Evolutionary conservation across 2,113 vertebrate genomes (phyloP), one percentile per base, ranked within the genome.

Genomic region (Corvus cornix): DNA sequence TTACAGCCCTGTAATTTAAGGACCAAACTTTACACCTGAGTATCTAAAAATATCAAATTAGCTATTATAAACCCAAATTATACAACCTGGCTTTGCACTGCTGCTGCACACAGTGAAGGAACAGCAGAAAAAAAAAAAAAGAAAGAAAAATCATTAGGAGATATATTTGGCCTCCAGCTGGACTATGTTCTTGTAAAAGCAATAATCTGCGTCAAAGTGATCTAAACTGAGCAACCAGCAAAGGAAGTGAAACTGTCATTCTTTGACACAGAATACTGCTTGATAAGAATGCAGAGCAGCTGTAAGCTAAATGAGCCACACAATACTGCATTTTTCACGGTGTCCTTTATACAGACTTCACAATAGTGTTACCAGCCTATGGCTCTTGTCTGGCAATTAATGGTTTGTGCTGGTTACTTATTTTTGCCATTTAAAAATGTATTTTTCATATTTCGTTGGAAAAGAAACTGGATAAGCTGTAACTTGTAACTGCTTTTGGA

Each of bases 221-320:
- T 95, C 90, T 84, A 75, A 97, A 91, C 35, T 74, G 44, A 84
- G 44, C 44, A 81, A 93, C 77, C 52, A 39, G 43, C 77, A 74
- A 58, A 92, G 41, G 84, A 95, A 97, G 94, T 94, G 80, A 79
- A 96, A 63, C 37, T 85, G 53, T 95, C 78, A 53, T 89, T 93
- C 76, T 95, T 66, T 80, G 84, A 77, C 67, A 84, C 31, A 89
- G 69, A 92, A 64, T 84, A 20, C 31, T 0, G 1, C 60, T 79
- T 41, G 53, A 75, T 60, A 89, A 80, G 90, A 91, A 96, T 82
- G 39, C 62, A 88, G 67, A 97, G 87, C 87, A 95, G 82, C 93
- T 96, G 87, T 91, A 66, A 55, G 68, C 81, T 94, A 60, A 77
- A 87, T 30, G 43, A 78, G 37, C 84, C 76, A 93, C 53, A 30